Conservation (phyloP, 2,113 vertebrate species). For the Cephalopterus ornatus region DNA sequence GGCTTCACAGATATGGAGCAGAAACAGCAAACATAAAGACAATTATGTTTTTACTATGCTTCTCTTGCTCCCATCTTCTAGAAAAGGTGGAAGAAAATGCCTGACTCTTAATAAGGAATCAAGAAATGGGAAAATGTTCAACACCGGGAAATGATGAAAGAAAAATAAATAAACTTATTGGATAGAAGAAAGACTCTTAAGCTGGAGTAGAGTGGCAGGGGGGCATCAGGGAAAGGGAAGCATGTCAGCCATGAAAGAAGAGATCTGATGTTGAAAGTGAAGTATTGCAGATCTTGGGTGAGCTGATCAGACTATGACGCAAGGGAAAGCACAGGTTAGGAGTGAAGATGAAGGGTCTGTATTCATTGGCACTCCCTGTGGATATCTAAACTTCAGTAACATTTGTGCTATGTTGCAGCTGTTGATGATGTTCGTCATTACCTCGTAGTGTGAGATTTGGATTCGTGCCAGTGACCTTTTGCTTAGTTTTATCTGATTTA, state of each 20-base stretch:
- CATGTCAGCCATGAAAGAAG: neutral
- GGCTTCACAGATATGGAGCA: neutral
- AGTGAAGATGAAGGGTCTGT: neutral
- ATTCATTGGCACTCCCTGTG: neutral
- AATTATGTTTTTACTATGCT: neutral
- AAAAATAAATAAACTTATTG: neutral
- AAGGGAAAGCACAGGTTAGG: neutral
- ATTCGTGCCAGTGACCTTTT: neutral
- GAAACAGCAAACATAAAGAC: neutral
- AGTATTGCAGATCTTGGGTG: neutral
- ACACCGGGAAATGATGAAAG: neutral
- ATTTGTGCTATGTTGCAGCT: neutral
- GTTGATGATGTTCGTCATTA: neutral
- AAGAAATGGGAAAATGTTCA: neutral
- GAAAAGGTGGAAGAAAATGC: neutral
- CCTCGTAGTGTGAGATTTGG: neutral
- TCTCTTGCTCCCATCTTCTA: neutral
- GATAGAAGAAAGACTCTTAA: neutral
- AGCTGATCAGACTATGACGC: neutral
- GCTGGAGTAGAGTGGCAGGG: neutral
- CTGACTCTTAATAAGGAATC: neutral
- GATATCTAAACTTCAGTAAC: neutral
- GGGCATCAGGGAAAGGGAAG: neutral
- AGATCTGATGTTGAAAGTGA: neutral
- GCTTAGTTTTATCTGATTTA: neutral